Base-by-base conservation (phyloP, 2,888 invertebrate species). In the Xylota sylvarum region DNA sequence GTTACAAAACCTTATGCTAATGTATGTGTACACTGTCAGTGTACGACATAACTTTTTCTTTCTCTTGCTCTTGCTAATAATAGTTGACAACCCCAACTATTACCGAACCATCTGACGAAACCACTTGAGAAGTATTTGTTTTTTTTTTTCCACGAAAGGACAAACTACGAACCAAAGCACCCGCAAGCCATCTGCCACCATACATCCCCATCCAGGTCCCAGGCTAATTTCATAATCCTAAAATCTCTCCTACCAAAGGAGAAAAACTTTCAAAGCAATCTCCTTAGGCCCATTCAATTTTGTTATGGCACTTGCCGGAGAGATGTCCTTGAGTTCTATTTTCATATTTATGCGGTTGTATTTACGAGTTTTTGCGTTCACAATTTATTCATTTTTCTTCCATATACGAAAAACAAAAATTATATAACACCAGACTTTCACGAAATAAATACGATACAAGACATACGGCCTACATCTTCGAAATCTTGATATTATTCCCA, bases 281-380 rank as follows among this genome's bases (percentile, higher is more conserved):
- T 85, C 69, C 65, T 65, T 65, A 70, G 80, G 80, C 80, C 65
- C 58, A 85, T 85, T 80, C 76, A 85, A 85, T 80, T 74, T 76
- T 37, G 60, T 56, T 58, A 70, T 85, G 48, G 52, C 76, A 81
- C 80, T 85, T 80, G 43, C 70, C 67, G 52, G 52, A 52, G 32
- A 35, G 35, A 73, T 80, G 85, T 85, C 85, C 85, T 80, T 85
- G 76, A 85, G 76, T 80, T 80, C 60, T 85, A 60, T 85, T 76
- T 85, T 76, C 85, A 56, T 40, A 58, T 85, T 80, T 80, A 85
- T 72, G 65, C 64, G 73, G 69, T 55, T 55, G 27, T 69, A 69
- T 73, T 43, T 77, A 67, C 67, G 35, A 14, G 4, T 12, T 48
- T 70, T 64, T 62, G 27, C 14, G 58, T 43, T 67, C 60, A 46